Evolutionary conservation across 2,888 invertebrate genomes (phyloP).

Genomic region (Parasteatoda lunata): DNA sequence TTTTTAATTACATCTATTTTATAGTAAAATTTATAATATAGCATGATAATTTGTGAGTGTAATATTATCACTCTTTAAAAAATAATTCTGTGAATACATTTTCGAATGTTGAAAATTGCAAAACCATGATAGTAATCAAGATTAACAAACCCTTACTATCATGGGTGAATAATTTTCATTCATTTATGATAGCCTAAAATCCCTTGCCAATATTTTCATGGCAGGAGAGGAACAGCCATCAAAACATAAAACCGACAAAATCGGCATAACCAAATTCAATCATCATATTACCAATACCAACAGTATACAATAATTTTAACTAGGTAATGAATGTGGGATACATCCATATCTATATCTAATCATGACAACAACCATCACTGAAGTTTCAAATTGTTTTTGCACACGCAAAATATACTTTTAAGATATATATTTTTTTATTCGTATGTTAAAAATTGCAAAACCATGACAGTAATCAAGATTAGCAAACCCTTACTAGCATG

Average conservation of each 20-base stretch:
- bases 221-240: conserved; percentile 20
- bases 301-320: too few relatives aligned
- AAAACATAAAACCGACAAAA: background rate
- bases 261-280: too few relatives aligned
- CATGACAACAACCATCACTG: too few relatives aligned
- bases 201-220: conserved; percentile 8
- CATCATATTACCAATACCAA: too few relatives aligned
- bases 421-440: too few relatives aligned
- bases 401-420: too few relatives aligned
- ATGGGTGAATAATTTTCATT: conserved; percentile 17
- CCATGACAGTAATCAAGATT: background rate
- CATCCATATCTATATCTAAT: too few relatives aligned
- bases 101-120: conserved; percentile 15
- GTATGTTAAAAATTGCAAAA: conserved; percentile 29
- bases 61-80: too few relatives aligned
- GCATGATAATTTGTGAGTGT: too few relatives aligned
- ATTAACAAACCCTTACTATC: background rate
- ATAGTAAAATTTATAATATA: background rate
- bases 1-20: background rate
- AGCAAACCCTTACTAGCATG: background rate
- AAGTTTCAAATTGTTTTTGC: too few relatives aligned
- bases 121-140: background rate
- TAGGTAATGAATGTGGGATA: too few relatives aligned
- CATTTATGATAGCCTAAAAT: conserved; percentile 30
- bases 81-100: too few relatives aligned